A percentile compares a stretch with the other conserved stretches of the same genome.
phyloP scores from a whole-genome alignment of 2,797 vertebrate species.

The Bradypodion ventrale region DNA sequence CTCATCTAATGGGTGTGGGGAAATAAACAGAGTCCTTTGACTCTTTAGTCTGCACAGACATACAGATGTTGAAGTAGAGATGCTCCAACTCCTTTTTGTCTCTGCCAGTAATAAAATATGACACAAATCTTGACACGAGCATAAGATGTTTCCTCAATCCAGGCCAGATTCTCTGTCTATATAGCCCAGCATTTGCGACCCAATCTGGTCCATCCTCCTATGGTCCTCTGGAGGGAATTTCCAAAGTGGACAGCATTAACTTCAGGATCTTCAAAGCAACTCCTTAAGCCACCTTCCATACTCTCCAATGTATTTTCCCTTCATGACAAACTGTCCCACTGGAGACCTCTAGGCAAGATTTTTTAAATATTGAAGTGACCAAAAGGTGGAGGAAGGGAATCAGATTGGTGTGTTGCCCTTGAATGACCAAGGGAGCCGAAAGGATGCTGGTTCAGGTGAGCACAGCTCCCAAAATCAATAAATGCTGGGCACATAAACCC shows the following conservation, averaged over 20 bases:
- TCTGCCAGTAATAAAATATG: not conserved
- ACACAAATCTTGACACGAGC: not conserved
- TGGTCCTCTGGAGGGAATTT: not conserved
- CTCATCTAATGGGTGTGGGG: not conserved
- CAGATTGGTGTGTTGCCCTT: no score
- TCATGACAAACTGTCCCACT: no score
- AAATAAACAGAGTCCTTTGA: not conserved
- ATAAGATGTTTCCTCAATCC: not conserved
- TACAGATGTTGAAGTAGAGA: not conserved
- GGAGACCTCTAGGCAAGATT: no score
- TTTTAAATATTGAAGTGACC: no score
- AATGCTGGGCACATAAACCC: not conserved
- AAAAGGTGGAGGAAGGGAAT: no score
- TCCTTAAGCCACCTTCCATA: no score
- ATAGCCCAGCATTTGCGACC: not conserved
- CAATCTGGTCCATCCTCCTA: not conserved
- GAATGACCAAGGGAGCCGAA: not conserved
- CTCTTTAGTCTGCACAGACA: not conserved
- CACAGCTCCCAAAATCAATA: not conserved
- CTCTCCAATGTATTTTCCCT: no score
- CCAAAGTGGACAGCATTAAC: not conserved
- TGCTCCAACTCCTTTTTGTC: not conserved
- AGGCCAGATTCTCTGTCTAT: not conserved
- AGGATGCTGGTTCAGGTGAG: not conserved
- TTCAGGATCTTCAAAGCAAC: no score